Conservation (phyloP, 1,140 invertebrate species). For the Cyphomyrmex costatus region DNA sequence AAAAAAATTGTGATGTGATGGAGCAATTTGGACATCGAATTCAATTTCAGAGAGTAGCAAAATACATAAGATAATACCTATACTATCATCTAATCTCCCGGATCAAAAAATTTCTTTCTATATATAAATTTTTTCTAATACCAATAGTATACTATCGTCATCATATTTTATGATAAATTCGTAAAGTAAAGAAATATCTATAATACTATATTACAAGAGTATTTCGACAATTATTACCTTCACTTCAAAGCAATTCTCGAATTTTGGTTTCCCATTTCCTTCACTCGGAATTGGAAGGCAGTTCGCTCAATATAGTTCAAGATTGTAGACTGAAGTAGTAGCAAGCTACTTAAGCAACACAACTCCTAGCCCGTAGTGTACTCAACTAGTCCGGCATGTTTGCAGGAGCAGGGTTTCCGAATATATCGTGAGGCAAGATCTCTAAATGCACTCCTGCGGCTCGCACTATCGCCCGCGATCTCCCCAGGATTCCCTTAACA, state of each 20-base stretch:
- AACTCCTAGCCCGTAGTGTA: slow-evolving; percentile 22
- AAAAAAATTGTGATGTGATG: too few species aligned
- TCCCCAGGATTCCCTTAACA: slow-evolving; percentile 28
- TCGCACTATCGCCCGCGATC: slow-evolving; percentile 33
- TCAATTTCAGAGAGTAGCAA: too few species aligned
- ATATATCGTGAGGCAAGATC: slow-evolving; percentile 23
- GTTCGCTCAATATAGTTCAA: slow-evolving; percentile 21
- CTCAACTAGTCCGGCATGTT: slow-evolving; percentile 30
- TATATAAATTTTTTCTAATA: too few species aligned
- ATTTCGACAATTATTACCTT: background rate
- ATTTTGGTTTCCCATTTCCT: slow-evolving; percentile 8
- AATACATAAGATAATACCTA: too few species aligned
- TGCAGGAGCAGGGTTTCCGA: slow-evolving; percentile 15
- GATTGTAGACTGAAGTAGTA: slow-evolving; percentile 24
- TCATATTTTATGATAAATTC: background rate
- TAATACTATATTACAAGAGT: background rate
- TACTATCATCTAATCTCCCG: too few species aligned
- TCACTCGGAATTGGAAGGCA: background rate
- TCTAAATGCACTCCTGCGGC: slow-evolving; percentile 40
- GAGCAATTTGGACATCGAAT: too few species aligned
- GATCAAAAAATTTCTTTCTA: too few species aligned
- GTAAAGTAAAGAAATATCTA: background rate
- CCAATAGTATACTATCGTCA: too few species aligned
- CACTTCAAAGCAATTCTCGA: background rate
- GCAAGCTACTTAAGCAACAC: slow-evolving; percentile 44